A percentile compares a stretch with the other conserved stretches of the same genome.
phyloP scores from a whole-genome alignment of 2,888 invertebrate species.

The Cremastinae sp. region DNA sequence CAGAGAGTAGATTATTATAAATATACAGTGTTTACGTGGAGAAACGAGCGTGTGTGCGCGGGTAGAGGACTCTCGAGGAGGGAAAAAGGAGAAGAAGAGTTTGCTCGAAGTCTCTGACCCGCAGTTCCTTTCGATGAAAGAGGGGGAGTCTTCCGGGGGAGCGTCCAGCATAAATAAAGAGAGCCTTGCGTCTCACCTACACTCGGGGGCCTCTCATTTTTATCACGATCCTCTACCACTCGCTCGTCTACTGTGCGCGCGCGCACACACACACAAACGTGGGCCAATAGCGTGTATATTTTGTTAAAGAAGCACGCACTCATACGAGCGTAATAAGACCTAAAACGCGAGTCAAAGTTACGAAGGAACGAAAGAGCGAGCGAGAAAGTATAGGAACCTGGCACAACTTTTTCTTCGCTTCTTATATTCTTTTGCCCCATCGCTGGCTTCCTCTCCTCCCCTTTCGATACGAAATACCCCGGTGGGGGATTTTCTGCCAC shows the following conservation, averaged over 20 bases:
- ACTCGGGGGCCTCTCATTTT: neutral
- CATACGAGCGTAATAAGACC: conserved; percentile 7
- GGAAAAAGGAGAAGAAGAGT: conserved; percentile 67
- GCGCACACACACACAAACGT: conserved; percentile 1
- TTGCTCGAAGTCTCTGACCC: conserved; percentile 78
- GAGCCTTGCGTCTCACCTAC: conserved; percentile 66
- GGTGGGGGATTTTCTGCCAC: conserved; percentile 71
- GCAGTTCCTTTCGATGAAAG: conserved; percentile 73
- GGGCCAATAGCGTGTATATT: conserved; percentile 1
- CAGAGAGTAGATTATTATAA: conserved; percentile 32
- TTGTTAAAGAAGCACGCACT: conserved; percentile 5
- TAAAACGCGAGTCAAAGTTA: conserved; percentile 17
- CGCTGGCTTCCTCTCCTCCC: conserved; percentile 37
- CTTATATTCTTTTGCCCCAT: conserved; percentile 42
- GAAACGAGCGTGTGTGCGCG: conserved; percentile 7
- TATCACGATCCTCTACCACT: conserved; percentile 8
- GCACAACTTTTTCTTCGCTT: conserved; percentile 1
- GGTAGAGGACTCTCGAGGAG: conserved; percentile 13
- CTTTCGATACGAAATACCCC: conserved; percentile 45
- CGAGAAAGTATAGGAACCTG: conserved; percentile 70
- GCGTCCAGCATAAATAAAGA: conserved; percentile 76
- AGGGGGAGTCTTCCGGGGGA: conserved; percentile 72
- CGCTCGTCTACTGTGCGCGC: conserved; percentile 28
- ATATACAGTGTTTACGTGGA: neutral
- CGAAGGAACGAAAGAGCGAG: conserved; percentile 68